A percentile compares a stretch with the other conserved stretches of the same genome.
Evolutionary conservation across 2,888 invertebrate species (phyloP).

Genomic region (Allygus modestus): DNA sequence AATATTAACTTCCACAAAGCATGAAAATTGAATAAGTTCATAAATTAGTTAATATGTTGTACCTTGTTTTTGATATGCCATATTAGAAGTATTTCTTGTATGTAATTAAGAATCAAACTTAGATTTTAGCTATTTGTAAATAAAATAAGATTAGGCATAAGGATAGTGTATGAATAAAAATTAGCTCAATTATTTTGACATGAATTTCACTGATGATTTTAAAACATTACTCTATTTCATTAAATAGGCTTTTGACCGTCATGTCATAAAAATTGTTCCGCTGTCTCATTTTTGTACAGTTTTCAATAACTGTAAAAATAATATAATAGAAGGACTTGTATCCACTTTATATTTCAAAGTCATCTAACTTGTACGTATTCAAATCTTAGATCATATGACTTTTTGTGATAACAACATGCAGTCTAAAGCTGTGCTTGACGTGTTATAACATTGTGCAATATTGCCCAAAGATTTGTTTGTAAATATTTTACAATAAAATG

Average conservation of each 20-base stretch:
- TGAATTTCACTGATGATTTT: not conserved
- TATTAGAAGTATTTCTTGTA: constrained; percentile 8
- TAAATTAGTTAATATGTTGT: not conserved
- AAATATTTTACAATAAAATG: constrained; percentile 25
- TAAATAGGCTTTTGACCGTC: no score
- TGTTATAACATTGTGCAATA: constrained; percentile 43
- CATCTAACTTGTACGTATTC: not conserved
- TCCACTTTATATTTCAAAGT: not conserved
- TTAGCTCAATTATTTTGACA: not conserved
- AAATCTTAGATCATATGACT: not conserved
- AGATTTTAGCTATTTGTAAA: not conserved
- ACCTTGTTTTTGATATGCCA: constrained; percentile 8
- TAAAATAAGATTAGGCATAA: not conserved
- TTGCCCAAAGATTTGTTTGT: constrained; percentile 35
- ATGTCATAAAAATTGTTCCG: no score
- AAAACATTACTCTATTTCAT: no score
- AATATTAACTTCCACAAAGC: not conserved
- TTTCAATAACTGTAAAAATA: not conserved
- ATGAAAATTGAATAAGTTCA: not conserved
- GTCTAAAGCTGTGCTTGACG: not conserved
- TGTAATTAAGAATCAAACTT: constrained; percentile 30
- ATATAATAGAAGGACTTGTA: not conserved
- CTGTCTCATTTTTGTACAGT: no score
- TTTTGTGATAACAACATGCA: not conserved
- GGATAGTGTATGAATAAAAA: not conserved